Percentiles rank a stretch among this genome's conserved stretches.
These are phyloP conservation scores for Thermophis baileyi DNA, from an alignment of 2,113 vertebrate genomes.

Conservation along the genomic window DNA sequence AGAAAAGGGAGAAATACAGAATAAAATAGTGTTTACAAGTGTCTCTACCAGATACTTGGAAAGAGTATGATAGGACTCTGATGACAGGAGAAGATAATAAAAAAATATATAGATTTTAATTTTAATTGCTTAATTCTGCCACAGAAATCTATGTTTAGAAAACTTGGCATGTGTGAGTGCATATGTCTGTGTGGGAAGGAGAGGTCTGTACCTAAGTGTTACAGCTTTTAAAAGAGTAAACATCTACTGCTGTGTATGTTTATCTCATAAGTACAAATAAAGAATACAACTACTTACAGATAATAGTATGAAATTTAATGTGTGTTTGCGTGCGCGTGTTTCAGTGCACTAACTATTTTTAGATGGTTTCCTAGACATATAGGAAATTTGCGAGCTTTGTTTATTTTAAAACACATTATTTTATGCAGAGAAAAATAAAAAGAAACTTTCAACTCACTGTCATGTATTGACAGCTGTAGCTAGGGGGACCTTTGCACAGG, in stretches of 20 bases:
- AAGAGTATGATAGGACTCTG: neutral
- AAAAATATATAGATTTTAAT: neutral
- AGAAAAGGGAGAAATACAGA: neutral
- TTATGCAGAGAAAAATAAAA: neutral
- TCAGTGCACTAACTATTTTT: neutral
- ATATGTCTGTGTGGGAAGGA: neutral
- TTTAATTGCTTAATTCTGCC: slow-evolving; percentile 2
- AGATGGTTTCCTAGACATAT: neutral
- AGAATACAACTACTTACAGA: slow-evolving; percentile 23
- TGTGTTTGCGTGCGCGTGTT: neutral
- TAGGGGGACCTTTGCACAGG: too few relatives aligned
- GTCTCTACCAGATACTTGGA: neutral
- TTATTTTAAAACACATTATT: slow-evolving; percentile 8
- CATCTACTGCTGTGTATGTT: neutral
- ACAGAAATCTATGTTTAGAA: neutral
- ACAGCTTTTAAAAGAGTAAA: neutral
- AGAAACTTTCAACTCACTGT: neutral
- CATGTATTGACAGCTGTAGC: too few relatives aligned
- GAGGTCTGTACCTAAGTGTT: neutral
- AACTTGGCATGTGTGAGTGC: neutral
- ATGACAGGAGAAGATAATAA: neutral
- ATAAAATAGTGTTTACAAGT: neutral
- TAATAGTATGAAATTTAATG: neutral
- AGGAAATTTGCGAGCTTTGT: neutral
- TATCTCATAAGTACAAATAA: slow-evolving; percentile 18